Percentiles rank a stretch among this genome's conserved stretches.
phyloP scores from a whole-genome alignment of 2,113 vertebrate species.

The Ptilonorhynchus violaceus region DNA sequence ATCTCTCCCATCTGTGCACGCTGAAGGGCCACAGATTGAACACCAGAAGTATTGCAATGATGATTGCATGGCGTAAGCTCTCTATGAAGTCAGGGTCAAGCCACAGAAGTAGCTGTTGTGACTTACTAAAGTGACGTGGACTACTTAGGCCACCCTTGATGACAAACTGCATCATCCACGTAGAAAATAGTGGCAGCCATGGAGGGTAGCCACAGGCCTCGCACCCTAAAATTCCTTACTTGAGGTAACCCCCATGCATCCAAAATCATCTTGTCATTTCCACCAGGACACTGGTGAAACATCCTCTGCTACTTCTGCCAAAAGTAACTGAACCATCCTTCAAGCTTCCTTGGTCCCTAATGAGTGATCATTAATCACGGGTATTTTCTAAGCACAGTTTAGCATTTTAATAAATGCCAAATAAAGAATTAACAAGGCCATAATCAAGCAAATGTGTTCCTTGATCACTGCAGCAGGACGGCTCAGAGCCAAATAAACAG shows the following conservation, averaged over 20 bases:
- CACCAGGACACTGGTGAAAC: background rate
- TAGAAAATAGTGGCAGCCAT: background rate
- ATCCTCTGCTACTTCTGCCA: background rate
- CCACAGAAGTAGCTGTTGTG: background rate
- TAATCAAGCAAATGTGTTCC: conserved; percentile 63
- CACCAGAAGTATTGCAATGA: background rate
- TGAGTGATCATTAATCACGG: conserved; percentile 58
- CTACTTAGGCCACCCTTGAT: background rate
- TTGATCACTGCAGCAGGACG: conserved; percentile 30
- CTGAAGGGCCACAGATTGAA: conserved; percentile 11
- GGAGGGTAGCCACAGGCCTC: background rate
- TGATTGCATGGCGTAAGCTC: background rate
- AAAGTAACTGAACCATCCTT: background rate
- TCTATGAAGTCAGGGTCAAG: background rate
- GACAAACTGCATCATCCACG: background rate
- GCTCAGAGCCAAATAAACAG: conserved; percentile 22
- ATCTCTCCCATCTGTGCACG: background rate
- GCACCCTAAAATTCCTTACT: background rate
- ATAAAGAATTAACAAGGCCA: conserved; percentile 63
- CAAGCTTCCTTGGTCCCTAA: conserved; percentile 42
- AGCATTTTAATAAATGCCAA: conserved; percentile 67
- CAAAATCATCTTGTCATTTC: background rate
- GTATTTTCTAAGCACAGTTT: conserved; percentile 41
- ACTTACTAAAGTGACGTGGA: background rate
- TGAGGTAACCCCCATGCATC: background rate